Evolutionary conservation across 2,797 vertebrate species (phyloP).

Genomic region (Lagocephalus sceleratus): DNA sequence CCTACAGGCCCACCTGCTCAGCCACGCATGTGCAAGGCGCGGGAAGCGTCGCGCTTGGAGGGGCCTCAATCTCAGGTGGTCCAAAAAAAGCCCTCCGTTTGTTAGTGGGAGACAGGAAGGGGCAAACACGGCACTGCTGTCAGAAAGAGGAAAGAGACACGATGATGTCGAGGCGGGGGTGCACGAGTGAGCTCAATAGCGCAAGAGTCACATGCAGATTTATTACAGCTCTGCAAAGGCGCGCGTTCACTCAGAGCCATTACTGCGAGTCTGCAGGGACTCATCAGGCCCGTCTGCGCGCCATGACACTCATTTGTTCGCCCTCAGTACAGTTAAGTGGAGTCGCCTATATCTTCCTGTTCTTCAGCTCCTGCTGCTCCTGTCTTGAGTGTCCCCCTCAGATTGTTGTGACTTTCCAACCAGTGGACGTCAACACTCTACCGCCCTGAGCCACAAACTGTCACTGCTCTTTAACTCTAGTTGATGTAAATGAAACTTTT

Average conservation of each 20-base stretch:
- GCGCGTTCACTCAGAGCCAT: slow-evolving; percentile 8
- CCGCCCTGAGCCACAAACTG: no score
- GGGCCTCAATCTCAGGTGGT: slow-evolving; percentile 29
- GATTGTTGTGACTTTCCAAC: no score
- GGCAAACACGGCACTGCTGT: no score
- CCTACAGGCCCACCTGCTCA: slow-evolving; percentile 22
- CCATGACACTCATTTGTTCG: slow-evolving; percentile 10
- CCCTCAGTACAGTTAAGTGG: slow-evolving; percentile 7
- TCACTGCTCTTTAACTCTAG: no score
- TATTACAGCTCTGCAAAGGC: slow-evolving; percentile 10
- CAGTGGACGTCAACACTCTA: no score
- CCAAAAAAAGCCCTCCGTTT: slow-evolving; percentile 6
- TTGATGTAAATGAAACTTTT: no score
- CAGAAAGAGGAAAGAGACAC: slow-evolving; percentile 7
- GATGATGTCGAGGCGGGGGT: background rate
- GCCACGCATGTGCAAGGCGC: slow-evolving; percentile 17
- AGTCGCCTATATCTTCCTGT: no score
- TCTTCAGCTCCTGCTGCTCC: no score
- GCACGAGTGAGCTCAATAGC: no score
- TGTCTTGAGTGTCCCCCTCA: no score
- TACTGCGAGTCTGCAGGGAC: slow-evolving; percentile 12
- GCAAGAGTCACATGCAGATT: slow-evolving; percentile 1
- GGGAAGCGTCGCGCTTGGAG: slow-evolving; percentile 27
- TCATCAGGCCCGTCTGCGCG: slow-evolving; percentile 1
- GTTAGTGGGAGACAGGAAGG: slow-evolving; percentile 25